phyloP scores from a whole-genome alignment of 2,113 vertebrate species.

The Aix galericulata region DNA sequence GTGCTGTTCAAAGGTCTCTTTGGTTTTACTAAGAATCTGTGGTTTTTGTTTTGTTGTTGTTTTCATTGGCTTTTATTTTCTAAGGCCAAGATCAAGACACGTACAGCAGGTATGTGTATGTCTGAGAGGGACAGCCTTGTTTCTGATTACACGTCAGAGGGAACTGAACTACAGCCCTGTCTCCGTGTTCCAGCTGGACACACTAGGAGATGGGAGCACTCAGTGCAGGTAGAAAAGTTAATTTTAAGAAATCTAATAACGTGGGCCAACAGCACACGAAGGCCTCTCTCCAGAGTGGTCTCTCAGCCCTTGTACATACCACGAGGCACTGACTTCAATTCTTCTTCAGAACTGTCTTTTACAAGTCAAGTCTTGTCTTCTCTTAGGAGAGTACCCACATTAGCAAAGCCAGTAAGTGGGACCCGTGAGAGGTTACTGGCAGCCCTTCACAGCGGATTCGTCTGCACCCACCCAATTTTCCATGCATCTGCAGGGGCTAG shows the following conservation, averaged over 20 bases:
- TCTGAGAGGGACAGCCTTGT: background rate
- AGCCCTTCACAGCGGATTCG: background rate
- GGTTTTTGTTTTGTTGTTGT: no score
- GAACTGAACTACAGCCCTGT: background rate
- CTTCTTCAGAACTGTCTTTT: background rate
- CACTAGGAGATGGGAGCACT: background rate
- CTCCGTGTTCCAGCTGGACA: background rate
- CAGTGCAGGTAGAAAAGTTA: background rate
- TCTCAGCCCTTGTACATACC: background rate
- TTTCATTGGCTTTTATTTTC: background rate
- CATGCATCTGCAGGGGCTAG: background rate
- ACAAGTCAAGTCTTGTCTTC: background rate
- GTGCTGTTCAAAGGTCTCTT: background rate
- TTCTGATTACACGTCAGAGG: background rate
- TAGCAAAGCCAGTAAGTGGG: background rate
- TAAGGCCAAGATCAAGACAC: background rate
- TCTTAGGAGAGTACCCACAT: background rate
- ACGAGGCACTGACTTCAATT: background rate
- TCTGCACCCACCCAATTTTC: background rate
- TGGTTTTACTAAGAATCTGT: no score
- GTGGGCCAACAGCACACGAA: accelerated
- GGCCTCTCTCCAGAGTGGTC: background rate
- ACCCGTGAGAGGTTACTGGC: background rate
- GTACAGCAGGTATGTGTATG: background rate
- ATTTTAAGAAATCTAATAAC: background rate